Base-by-base conservation (phyloP, 2,888 invertebrate genomes). In the Lasioglossum oenotherae region DNA sequence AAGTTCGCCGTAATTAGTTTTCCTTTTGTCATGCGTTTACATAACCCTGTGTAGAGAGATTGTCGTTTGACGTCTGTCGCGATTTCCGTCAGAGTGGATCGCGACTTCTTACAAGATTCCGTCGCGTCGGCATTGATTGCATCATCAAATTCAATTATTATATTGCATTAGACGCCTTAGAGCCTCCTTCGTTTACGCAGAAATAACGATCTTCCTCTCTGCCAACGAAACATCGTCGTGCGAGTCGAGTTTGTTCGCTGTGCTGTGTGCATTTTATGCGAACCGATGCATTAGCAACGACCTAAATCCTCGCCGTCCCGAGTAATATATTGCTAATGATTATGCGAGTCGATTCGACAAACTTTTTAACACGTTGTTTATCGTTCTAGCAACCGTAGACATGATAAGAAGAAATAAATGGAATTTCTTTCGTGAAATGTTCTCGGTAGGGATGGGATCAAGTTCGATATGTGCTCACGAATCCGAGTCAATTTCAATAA, bases 61-160 rank as follows among this genome's bases (percentile, higher is more conserved):
- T 49, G 79, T 64, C 64, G 31, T 19, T 10, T 27, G 73, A 74
- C 64, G 77, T 27, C 14, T 19, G 16, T 71, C 31, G 75, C 57
- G 57, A 57, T 57, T n/a, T n/a, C 57, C 57, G 57, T 57, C 57
- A 57, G n/a, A 57, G 57, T 12, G 23, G 27, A 10, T 16, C 38
- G 35, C 46, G 31, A 27, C 27, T 49, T 69, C 49, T 78, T 31
- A 38, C 57, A 57, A n/a, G 81, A 72, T 78, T 38, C 57, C 35
- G n/a, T 19, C 31, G 64, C 27, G 41, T 19, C 31, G 57, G 35
- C 81, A 35, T 64, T 78, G 5, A 49, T 81, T 72, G 27, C 27
- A 71, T 77, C 76, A 77, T 46, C 77, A 77, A 60, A 80, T 80
- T 64, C 41, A 60, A 77, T 81, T 81, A 81, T 60, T 71, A 77